Conservation (phyloP, 2,113 vertebrate species). For the cattle (Bos taurus) region DNA sequence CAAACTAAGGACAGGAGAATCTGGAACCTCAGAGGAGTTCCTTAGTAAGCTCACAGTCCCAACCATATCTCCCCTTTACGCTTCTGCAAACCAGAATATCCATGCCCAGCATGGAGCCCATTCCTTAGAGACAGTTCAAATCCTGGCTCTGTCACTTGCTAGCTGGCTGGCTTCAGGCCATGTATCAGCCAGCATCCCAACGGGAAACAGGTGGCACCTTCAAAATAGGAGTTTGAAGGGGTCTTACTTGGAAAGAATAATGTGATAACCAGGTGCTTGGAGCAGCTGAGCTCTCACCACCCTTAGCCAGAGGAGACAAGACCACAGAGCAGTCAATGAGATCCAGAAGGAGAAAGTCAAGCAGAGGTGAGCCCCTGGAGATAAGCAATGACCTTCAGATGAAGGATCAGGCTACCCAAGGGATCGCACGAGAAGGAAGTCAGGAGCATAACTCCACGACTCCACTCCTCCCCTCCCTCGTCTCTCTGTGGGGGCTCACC, state of each 20-base stretch:
- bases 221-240: not conserved
- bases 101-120: not conserved
- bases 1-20: not conserved
- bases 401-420: not conserved
- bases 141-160: not conserved
- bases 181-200: not conserved
- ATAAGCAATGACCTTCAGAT: not conserved
- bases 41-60: rapidly evolving
- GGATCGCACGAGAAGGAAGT: not conserved
- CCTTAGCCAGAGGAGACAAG: not conserved
- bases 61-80: not conserved
- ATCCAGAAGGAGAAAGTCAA: not conserved
- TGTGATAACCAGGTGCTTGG: not conserved
- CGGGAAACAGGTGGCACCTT: not conserved
- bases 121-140: not conserved
- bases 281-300: not conserved
- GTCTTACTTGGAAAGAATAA: not conserved
- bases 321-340: not conserved
- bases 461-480: not conserved
- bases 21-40: no score
- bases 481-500: not conserved
- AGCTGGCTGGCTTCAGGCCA: not conserved
- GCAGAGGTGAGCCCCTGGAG: not conserved
- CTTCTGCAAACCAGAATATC: not conserved
- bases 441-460: rapidly evolving